A percentile compares a stretch with the other conserved stretches of the same genome.
phyloP scores from a whole-genome alignment of 1,140 invertebrate genomes.

The Drosophila rhopaloa region DNA sequence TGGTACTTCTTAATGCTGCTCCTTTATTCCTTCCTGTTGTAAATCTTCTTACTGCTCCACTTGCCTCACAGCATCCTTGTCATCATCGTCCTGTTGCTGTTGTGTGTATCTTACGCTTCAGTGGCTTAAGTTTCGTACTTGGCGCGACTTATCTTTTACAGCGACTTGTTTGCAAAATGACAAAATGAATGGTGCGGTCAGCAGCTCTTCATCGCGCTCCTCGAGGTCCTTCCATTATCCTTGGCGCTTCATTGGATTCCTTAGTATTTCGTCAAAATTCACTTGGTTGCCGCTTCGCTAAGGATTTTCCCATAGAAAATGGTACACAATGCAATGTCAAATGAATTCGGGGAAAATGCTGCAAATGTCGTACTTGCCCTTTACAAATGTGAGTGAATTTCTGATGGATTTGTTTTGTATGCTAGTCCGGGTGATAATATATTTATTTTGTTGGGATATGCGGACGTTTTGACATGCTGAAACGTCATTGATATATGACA shows the following conservation, averaged over 20 bases:
- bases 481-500: too few species aligned
- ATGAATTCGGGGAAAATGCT: conserved; percentile 15
- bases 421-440: not conserved
- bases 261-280: conserved; percentile 18
- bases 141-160: conserved; percentile 74
- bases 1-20: conserved; percentile 3
- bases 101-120: conserved; percentile 75
- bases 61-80: not conserved
- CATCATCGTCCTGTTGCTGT: conserved; percentile 32
- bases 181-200: conserved; percentile 81
- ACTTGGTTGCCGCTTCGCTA: conserved; percentile 4
- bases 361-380: not conserved
- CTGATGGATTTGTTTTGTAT: conserved; percentile 17
- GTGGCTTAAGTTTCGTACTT: conserved; percentile 78
- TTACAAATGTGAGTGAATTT: conserved; percentile 10
- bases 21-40: conserved; percentile 6
- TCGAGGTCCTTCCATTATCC: conserved; percentile 40
- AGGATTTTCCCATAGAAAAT: conserved; percentile 3
- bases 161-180: conserved; percentile 79
- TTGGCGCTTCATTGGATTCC: conserved; percentile 28
- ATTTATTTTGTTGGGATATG: not conserved
- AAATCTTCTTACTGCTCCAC: conserved; percentile 3
- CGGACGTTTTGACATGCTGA: too few species aligned
- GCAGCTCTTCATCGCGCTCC: conserved; percentile 48
- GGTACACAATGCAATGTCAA: conserved; percentile 19